Evolutionary conservation across 2,888 invertebrate genomes (phyloP).

Genomic region (Eupithecia dodoneata): DNA sequence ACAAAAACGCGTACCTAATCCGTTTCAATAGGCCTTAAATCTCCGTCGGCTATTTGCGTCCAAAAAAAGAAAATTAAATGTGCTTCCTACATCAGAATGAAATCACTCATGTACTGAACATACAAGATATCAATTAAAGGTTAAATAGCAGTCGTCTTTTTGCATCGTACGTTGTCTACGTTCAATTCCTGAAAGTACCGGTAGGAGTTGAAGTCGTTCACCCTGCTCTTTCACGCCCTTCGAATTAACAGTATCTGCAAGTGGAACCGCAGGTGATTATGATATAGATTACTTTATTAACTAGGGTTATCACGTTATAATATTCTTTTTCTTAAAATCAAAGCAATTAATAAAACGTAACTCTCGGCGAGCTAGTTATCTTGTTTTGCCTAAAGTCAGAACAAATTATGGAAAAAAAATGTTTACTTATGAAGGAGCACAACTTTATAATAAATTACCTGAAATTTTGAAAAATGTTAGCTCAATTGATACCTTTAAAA

Average conservation of each 20-base stretch:
- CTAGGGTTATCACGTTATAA: constrained; percentile 27
- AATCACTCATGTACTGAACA: constrained; percentile 6
- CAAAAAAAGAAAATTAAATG: background rate
- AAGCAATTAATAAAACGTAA: too few relatives aligned
- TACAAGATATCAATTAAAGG: constrained; percentile 16
- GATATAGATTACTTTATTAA: constrained; percentile 30
- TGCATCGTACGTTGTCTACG: constrained; percentile 1
- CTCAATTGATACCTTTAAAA: too few relatives aligned
- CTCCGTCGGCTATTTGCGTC: background rate
- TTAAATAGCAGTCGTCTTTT: constrained; percentile 11
- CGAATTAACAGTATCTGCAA: background rate
- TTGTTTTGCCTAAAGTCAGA: too few relatives aligned
- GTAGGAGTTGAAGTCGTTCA: constrained; percentile 31
- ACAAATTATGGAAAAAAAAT: too few relatives aligned
- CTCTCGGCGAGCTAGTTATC: too few relatives aligned
- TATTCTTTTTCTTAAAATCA: too few relatives aligned
- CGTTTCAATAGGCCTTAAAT: background rate
- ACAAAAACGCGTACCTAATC: constrained; percentile 6
- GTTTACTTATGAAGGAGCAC: too few relatives aligned
- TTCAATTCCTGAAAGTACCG: constrained; percentile 31
- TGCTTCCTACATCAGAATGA: background rate
- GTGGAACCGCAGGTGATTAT: constrained; percentile 19
- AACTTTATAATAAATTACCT: too few relatives aligned
- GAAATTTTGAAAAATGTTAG: too few relatives aligned
- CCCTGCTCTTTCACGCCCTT: constrained; percentile 35